phyloP scores from a whole-genome alignment of 1,140 invertebrate species.

The Pteromalus puparum region DNA sequence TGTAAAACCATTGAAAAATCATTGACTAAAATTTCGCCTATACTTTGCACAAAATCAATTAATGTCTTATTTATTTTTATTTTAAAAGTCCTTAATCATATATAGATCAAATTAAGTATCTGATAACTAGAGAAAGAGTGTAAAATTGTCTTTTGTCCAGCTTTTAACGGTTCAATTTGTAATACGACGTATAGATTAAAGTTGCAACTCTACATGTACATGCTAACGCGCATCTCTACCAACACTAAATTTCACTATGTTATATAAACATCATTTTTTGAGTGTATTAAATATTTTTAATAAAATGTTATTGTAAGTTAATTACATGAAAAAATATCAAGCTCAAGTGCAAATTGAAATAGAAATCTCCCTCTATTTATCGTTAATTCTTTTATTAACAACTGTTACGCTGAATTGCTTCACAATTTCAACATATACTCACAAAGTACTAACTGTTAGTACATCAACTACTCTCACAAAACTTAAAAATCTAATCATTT shows the following conservation, averaged over 20 bases:
- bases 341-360: not conserved
- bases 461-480: not conserved
- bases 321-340: not conserved
- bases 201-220: slow-evolving; percentile 31
- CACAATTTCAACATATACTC: not conserved
- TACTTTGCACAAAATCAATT: slow-evolving; percentile 21
- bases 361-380: not conserved
- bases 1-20: slow-evolving; percentile 15
- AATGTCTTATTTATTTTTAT: not conserved
- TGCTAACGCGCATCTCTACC: slow-evolving; percentile 50
- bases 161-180: slow-evolving; percentile 23
- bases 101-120: slow-evolving; percentile 36
- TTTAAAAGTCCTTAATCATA: slow-evolving; percentile 2
- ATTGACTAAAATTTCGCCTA: slow-evolving; percentile 5
- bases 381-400: not conserved
- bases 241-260: not conserved
- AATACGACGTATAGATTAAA: not conserved
- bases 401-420: not conserved
- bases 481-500: not conserved
- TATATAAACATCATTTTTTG: not conserved
- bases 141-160: slow-evolving; percentile 31
- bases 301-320: not conserved
- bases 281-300: not conserved
- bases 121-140: slow-evolving; percentile 23
- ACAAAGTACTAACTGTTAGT: not conserved